Conservation (phyloP, 2,888 invertebrate genomes). For the Mantis religiosa region DNA sequence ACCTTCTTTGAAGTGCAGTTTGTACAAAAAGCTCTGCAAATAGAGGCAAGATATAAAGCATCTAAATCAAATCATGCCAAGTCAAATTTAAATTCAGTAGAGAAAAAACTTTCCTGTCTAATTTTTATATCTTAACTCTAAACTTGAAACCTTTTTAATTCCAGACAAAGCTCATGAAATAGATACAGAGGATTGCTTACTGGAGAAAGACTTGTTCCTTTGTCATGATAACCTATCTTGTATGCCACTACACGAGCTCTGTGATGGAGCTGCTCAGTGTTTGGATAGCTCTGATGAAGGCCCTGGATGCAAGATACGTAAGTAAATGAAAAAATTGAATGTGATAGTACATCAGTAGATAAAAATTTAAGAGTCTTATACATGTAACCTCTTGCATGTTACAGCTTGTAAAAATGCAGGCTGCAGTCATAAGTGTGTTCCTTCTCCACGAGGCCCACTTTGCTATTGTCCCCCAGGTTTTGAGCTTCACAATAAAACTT, state of each 20-base stretch:
- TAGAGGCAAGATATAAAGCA: too few relatives aligned
- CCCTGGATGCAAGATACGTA: slow-evolving; percentile 38
- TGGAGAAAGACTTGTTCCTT: slow-evolving; percentile 49
- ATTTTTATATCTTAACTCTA: too few relatives aligned
- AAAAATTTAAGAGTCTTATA: not conserved
- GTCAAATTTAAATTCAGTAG: too few relatives aligned
- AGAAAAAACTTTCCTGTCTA: too few relatives aligned
- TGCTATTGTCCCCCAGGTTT: slow-evolving; percentile 56
- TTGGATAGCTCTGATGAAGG: slow-evolving; percentile 61
- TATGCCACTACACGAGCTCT: slow-evolving; percentile 49
- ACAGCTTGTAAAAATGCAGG: slow-evolving; percentile 19
- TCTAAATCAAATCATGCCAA: too few relatives aligned
- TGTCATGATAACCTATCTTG: slow-evolving; percentile 55
- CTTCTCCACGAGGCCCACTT: slow-evolving; percentile 32
- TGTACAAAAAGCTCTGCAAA: too few relatives aligned
- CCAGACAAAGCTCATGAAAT: not conserved
- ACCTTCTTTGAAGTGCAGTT: too few relatives aligned
- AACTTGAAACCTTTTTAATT: too few relatives aligned
- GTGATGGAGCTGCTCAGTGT: slow-evolving; percentile 55
- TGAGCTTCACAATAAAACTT: slow-evolving; percentile 23
- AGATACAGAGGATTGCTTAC: slow-evolving; percentile 42
- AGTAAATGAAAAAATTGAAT: slow-evolving; percentile 20
- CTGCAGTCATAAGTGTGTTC: slow-evolving; percentile 29
- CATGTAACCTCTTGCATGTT: not conserved
- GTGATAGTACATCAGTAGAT: too few relatives aligned